phyloP scores from a whole-genome alignment of 2,113 vertebrate genomes.

The Chitala chitala region DNA sequence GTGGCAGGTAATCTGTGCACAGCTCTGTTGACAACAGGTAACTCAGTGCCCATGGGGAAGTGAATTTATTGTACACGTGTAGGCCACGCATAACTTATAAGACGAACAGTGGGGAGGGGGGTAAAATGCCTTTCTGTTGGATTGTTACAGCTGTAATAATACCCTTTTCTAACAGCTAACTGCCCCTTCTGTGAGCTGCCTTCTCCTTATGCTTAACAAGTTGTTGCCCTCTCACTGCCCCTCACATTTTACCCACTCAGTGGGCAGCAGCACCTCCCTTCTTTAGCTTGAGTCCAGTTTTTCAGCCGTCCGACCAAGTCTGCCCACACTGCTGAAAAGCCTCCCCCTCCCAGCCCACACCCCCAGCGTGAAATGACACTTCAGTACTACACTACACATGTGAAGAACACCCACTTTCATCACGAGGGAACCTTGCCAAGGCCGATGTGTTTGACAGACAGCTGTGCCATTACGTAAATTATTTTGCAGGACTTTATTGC shows the following conservation, averaged over 20 bases:
- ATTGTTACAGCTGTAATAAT: background rate
- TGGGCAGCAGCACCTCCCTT: too few species aligned
- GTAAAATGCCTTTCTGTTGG: background rate
- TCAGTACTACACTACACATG: background rate
- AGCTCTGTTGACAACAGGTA: background rate
- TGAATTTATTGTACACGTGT: background rate
- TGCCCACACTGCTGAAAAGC: background rate
- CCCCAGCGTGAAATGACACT: background rate
- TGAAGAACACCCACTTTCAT: slow-evolving; percentile 15
- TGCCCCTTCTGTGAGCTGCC: background rate
- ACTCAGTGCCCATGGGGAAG: background rate
- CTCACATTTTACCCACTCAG: too few species aligned
- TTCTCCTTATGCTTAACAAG: background rate
- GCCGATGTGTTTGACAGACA: slow-evolving; percentile 11
- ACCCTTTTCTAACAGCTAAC: background rate
- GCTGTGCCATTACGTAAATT: slow-evolving; percentile 4
- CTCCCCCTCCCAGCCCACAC: too few species aligned
- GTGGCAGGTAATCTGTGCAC: background rate
- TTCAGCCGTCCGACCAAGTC: background rate
- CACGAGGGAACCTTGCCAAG: background rate
- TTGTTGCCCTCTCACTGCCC: background rate
- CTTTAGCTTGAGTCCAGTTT: background rate
- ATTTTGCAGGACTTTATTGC: background rate
- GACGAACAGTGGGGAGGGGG: too few species aligned
- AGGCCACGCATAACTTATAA: background rate